Conservation (phyloP, 2,888 invertebrate genomes). For the Tanypteryx hageni region DNA sequence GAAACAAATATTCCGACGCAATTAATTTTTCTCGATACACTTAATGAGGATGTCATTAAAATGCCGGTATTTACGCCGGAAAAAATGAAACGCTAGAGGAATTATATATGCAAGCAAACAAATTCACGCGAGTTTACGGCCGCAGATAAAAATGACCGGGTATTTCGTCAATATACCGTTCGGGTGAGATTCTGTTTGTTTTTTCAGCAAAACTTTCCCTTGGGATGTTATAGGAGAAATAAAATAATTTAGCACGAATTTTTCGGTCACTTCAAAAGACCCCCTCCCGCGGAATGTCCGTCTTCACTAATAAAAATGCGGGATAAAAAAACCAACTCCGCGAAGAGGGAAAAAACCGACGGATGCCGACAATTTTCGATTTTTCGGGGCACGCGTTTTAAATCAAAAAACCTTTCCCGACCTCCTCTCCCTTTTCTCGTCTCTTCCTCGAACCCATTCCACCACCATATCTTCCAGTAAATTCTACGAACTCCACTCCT, state of each 20-base stretch:
- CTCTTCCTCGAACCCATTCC: not conserved
- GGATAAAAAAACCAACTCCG: not conserved
- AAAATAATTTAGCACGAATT: not conserved
- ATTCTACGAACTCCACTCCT: not conserved
- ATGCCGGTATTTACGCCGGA: too few relatives aligned
- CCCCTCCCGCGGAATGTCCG: not conserved
- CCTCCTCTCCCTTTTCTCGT: not conserved
- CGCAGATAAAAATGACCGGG: not conserved
- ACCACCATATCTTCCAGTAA: not conserved
- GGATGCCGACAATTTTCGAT: not conserved
- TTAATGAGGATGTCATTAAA: too few relatives aligned
- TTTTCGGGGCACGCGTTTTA: not conserved
- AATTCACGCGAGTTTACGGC: not conserved
- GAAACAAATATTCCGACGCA: too few relatives aligned
- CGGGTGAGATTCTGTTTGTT: not conserved
- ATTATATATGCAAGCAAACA: too few relatives aligned
- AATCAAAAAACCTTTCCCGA: not conserved
- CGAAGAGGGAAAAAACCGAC: not conserved
- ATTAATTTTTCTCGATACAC: too few relatives aligned
- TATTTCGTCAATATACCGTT: not conserved
- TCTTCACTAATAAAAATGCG: not conserved
- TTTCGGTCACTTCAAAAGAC: conserved; percentile 2
- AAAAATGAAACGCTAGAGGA: too few relatives aligned
- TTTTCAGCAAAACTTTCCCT: not conserved
- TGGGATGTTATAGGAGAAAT: not conserved